phyloP scores from a whole-genome alignment of 2,113 vertebrate species.

The Amphilophus citrinellus region DNA sequence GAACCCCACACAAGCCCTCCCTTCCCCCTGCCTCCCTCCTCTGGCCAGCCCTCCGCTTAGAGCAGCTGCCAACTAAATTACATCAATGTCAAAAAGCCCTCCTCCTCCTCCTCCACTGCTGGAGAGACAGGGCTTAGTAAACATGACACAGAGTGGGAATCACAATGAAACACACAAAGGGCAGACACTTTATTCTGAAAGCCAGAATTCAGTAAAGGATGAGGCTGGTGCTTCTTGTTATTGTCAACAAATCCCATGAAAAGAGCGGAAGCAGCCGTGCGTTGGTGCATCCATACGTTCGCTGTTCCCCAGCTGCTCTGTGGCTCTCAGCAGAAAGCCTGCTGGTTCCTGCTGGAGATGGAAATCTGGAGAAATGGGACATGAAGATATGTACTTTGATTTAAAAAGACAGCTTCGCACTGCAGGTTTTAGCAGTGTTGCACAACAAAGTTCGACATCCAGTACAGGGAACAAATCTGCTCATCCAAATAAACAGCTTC shows the following conservation, averaged over 20 bases:
- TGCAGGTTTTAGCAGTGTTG: neutral
- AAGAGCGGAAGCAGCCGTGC: neutral
- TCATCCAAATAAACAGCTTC: conserved; percentile 25
- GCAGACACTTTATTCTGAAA: conserved; percentile 7
- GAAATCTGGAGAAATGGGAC: conserved; percentile 3
- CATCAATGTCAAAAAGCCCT: conserved; percentile 66
- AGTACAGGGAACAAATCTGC: neutral
- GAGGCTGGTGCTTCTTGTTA: neutral
- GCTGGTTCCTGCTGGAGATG: neutral
- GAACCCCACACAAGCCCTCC: conserved; percentile 34
- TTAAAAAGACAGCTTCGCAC: neutral
- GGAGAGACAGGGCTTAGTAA: conserved; percentile 35
- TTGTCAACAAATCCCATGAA: neutral
- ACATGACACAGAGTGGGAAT: conserved; percentile 39
- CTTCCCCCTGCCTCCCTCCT: conserved; percentile 21
- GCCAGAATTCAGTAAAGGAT: neutral
- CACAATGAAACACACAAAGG: conserved; percentile 16
- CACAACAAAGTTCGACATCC: neutral
- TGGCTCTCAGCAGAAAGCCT: neutral
- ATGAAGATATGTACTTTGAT: conserved; percentile 1
- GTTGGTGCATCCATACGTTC: neutral
- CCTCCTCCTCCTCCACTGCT: conserved; percentile 39
- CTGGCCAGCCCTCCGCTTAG: conserved; percentile 40
- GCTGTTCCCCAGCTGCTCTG: neutral
- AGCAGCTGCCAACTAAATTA: conserved; percentile 76